Evolutionary conservation across 2,888 invertebrate species (phyloP).

Genomic region (Zeuzera pyrina): DNA sequence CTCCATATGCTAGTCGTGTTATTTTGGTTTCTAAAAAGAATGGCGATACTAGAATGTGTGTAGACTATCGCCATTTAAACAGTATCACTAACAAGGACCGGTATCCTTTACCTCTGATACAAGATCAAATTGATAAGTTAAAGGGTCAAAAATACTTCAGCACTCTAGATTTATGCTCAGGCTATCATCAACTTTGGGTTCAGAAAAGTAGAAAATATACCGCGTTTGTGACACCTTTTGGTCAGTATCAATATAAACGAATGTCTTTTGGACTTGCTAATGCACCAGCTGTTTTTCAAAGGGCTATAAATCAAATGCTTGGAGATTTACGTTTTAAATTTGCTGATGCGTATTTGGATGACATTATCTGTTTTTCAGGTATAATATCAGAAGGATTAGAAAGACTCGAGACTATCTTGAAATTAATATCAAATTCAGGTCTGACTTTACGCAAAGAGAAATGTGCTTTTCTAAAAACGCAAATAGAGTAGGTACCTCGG

Average conservation of each 20-base stretch:
- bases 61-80: conserved; percentile 1
- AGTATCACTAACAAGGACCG: conserved; percentile 1
- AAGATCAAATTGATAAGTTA: conserved; percentile 1
- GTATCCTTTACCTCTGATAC: conserved; percentile 2
- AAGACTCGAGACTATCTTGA: neutral
- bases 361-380: neutral
- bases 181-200: conserved; percentile 1
- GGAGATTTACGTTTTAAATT: conserved; percentile 1
- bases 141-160: conserved; percentile 1
- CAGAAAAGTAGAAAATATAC: conserved; percentile 3
- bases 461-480: conserved; percentile 2
- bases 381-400: neutral
- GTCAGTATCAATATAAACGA: conserved; percentile 3
- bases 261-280: conserved; percentile 2
- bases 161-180: neutral
- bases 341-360: conserved; percentile 1
- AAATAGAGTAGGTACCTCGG: conserved; percentile 1
- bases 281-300: conserved; percentile 2
- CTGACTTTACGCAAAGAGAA: conserved; percentile 3
- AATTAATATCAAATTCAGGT: neutral
- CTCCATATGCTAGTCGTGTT: conserved; percentile 1
- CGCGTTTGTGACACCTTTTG: conserved; percentile 3
- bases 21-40: conserved; percentile 1
- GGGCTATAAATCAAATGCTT: conserved; percentile 1
- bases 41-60: conserved; percentile 3